phyloP scores from a whole-genome alignment of 2,113 vertebrate genomes.

The Edolisoma coerulescens region DNA sequence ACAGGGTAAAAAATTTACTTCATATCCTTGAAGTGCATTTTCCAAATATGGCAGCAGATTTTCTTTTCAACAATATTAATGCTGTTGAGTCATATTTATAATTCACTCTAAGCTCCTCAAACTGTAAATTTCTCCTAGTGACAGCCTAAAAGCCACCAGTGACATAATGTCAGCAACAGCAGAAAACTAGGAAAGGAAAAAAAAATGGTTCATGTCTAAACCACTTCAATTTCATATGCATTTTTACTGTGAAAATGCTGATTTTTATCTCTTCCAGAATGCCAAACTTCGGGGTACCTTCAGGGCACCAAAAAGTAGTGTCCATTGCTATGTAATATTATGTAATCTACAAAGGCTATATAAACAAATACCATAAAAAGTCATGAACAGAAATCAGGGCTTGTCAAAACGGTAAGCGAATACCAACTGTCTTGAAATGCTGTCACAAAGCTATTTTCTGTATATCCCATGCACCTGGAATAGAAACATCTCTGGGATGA shows the following conservation, averaged over 20 bases:
- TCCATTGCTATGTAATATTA: not conserved
- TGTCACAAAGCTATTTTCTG: not conserved
- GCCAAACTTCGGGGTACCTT: not conserved
- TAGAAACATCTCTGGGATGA: not conserved
- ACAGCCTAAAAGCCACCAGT: not conserved
- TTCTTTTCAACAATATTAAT: not conserved
- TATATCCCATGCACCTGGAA: not conserved
- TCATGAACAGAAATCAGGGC: not conserved
- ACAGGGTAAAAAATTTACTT: not conserved
- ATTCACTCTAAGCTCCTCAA: slow-evolving; percentile 23
- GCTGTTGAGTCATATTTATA: slow-evolving; percentile 36
- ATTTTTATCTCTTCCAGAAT: not conserved
- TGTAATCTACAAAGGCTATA: not conserved
- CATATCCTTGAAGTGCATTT: not conserved
- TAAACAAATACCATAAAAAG: not conserved
- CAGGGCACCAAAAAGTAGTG: not conserved
- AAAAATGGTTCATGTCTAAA: not conserved
- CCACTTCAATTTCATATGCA: not conserved
- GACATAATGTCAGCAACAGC: not conserved
- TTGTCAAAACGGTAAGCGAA: not conserved
- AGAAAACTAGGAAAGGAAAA: not conserved
- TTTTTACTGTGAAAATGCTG: not conserved
- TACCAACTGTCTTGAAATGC: not conserved
- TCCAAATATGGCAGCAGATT: not conserved
- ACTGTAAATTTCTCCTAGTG: not conserved